Evolutionary conservation across 2,113 vertebrate species (phyloP).

Genomic region (Myodes glareolus): DNA sequence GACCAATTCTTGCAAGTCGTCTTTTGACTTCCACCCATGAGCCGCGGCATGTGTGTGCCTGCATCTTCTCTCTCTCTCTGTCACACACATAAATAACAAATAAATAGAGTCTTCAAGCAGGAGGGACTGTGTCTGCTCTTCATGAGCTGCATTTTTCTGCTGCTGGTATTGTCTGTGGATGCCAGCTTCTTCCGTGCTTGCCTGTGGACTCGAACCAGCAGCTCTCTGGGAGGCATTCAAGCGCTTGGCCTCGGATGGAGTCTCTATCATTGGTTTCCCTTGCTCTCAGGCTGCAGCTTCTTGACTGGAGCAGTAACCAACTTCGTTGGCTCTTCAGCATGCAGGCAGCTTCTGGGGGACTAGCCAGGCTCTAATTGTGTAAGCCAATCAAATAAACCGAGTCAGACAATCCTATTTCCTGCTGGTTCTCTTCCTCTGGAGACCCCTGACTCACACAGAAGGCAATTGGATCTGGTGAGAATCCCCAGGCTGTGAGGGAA

Average conservation of each 20-base stretch:
- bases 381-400: background rate
- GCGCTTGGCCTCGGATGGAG: background rate
- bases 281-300: background rate
- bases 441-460: background rate
- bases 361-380: background rate
- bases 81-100: background rate
- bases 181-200: background rate
- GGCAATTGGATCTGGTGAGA: background rate
- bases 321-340: background rate
- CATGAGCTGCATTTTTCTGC: background rate
- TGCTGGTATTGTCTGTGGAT: background rate
- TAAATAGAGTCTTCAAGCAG: background rate
- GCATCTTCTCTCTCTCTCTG: background rate
- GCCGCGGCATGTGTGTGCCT: too few species aligned
- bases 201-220: background rate
- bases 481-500: background rate
- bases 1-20: background rate
- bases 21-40: too few species aligned
- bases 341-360: background rate
- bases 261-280: background rate
- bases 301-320: background rate
- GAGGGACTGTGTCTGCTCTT: accelerated
- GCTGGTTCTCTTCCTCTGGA: background rate
- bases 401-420: background rate
- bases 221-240: background rate